Conservation (phyloP, 2,797 vertebrate species). For the Premnoplex brunnescens region DNA sequence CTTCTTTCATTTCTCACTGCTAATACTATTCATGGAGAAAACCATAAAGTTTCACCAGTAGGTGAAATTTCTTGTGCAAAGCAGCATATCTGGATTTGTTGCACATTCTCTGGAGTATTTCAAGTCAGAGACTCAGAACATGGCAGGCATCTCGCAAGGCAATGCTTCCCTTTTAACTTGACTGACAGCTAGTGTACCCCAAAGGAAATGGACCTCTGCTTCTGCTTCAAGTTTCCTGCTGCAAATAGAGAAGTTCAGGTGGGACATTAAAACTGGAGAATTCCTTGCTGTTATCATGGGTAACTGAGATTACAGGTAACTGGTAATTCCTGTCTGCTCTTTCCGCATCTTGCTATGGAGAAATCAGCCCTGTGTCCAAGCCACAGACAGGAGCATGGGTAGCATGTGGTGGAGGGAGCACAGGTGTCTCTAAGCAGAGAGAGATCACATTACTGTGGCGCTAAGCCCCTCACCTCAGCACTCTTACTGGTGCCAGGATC, state of each 20-base stretch:
- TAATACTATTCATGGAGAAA: not conserved
- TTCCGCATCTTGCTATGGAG: not conserved
- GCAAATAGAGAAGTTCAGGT: not conserved
- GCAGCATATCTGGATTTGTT: not conserved
- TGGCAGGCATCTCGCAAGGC: accelerated
- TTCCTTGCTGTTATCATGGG: accelerated
- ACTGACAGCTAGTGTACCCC: not conserved
- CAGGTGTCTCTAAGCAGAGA: not conserved
- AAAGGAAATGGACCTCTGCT: not conserved
- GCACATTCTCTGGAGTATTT: not conserved
- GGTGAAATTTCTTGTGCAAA: not conserved
- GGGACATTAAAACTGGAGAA: not conserved
- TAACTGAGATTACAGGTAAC: not conserved
- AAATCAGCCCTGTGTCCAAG: not conserved
- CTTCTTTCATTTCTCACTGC: not conserved
- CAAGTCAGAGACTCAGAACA: not conserved
- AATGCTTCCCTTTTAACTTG: not conserved
- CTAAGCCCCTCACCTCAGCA: not conserved
- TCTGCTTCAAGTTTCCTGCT: not conserved
- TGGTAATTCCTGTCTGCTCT: not conserved
- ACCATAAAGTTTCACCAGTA: not conserved
- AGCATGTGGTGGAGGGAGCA: accelerated
- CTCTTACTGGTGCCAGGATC: not conserved
- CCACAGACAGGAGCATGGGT: not conserved
- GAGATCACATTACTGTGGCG: accelerated